A percentile compares a stretch with the other conserved stretches of the same genome.
phyloP scores from a whole-genome alignment of 2,113 vertebrate species.

The Blennius ocellaris region DNA sequence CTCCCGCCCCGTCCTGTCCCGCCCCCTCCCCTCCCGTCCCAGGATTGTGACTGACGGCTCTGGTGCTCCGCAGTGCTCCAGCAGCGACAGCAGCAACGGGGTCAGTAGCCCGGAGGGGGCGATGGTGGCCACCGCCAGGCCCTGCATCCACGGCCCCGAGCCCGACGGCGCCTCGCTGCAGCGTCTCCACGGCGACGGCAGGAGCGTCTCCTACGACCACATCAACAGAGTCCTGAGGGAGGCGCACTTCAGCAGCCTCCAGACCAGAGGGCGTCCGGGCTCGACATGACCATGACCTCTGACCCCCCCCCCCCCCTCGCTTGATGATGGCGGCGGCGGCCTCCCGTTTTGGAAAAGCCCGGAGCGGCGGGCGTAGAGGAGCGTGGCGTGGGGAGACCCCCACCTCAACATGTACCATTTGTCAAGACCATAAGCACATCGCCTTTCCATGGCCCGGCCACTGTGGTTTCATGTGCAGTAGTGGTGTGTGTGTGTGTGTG shows the following conservation, averaged over 20 bases:
- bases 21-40: too few species aligned
- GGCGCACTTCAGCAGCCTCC: conserved; percentile 97
- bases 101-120: conserved; percentile 79
- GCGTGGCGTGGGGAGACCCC: conserved; percentile 62
- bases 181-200: conserved; percentile 73
- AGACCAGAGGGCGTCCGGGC: conserved; percentile 89
- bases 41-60: too few species aligned
- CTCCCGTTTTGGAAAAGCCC: not conserved
- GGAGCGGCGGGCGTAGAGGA: conserved; percentile 35
- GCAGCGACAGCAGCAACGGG: conserved; percentile 83
- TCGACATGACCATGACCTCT: conserved; percentile 76
- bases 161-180: conserved; percentile 65
- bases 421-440: conserved; percentile 78
- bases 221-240: conserved; percentile 98
- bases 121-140: conserved; percentile 63
- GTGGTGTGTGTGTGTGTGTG: conserved; percentile 58
- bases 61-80: conserved; percentile 80
- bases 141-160: conserved; percentile 69
- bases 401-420: conserved; percentile 71
- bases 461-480: conserved; percentile 78
- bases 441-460: conserved; percentile 77
- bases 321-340: conserved; percentile 46
- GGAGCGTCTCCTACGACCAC: conserved; percentile 79
- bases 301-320: conserved; percentile 78
- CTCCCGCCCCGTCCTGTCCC: too few species aligned